Percentiles rank a stretch among this genome's conserved stretches.
Conservation (phyloP, 2,888 invertebrate species). For the Dolomedes plantarius region DNA sequence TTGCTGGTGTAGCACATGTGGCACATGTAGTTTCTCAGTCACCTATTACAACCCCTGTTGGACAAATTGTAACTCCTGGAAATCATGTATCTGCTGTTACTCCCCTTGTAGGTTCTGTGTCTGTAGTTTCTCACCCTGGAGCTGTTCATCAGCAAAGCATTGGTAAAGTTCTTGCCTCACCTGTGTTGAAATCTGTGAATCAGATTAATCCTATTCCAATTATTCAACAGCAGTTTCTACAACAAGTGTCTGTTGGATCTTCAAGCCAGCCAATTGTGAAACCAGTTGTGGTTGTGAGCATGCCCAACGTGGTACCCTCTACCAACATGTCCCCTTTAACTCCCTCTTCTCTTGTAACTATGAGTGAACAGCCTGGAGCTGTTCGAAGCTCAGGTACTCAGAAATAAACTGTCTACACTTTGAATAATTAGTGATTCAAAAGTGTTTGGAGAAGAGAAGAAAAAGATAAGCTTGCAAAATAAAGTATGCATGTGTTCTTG, state of each 20-base stretch:
- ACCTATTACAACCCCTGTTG: slow-evolving; percentile 54
- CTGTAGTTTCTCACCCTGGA: slow-evolving; percentile 66
- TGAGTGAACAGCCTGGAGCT: slow-evolving; percentile 40
- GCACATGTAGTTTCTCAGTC: slow-evolving; percentile 65
- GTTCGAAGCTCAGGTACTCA: slow-evolving; percentile 47
- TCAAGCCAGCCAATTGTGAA: slow-evolving; percentile 59
- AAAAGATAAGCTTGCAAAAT: not conserved
- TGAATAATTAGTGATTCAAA: not conserved
- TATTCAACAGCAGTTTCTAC: slow-evolving; percentile 66
- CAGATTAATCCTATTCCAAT: slow-evolving; percentile 68
- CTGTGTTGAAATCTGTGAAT: slow-evolving; percentile 61
- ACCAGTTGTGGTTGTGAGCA: slow-evolving; percentile 69
- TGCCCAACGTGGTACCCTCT: slow-evolving; percentile 57
- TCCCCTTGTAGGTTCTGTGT: slow-evolving; percentile 62
- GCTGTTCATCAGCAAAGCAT: slow-evolving; percentile 56
- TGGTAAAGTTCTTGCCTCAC: slow-evolving; percentile 66
- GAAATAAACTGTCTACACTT: slow-evolving; percentile 22
- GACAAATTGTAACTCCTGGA: slow-evolving; percentile 53
- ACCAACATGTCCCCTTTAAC: slow-evolving; percentile 33
- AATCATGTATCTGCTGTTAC: slow-evolving; percentile 57
- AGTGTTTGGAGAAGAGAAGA: not conserved
- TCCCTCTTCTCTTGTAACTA: slow-evolving; percentile 32
- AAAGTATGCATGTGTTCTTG: not conserved
- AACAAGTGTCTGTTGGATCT: slow-evolving; percentile 56
- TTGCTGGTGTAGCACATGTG: slow-evolving; percentile 57